Base-by-base conservation (phyloP, 2,113 vertebrate species). In the Platichthys stellatus region DNA sequence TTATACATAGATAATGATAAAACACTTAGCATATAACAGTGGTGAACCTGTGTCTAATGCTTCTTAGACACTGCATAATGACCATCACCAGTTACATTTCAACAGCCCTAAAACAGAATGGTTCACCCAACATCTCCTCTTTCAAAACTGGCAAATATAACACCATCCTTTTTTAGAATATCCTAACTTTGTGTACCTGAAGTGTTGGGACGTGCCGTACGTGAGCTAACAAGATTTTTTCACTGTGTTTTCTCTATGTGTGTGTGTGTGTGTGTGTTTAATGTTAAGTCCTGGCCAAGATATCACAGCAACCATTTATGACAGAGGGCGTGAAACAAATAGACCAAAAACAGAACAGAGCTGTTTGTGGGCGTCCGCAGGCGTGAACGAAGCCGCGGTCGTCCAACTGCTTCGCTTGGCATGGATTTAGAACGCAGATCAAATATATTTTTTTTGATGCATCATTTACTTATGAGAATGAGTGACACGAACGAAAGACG, bases 301-400 rank as follows among this genome's bases (percentile, higher is more conserved):
- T 56, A 59, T 77, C 69, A 63, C n/a, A 31, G 74, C 63, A 77
- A 77, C 35, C 62, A n/a, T 28, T 58, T 15, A 26, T 31, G 6
- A 31, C 31, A 7, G 31, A 31, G 31, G 68, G 63, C 10, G 51
- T 63, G 63, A 79, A 76, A 80, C n/a, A 78, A 71, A 26, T 67
- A 67, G 70, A 76, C 63, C 63, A 43, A 74, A 84, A 74, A 79
- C 75, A 81, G 68, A 86, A 62, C 18, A 18, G 31, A 51, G 18
- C 47, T 18, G 5, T 35, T n/a, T 13, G 86, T 85, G 73, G 78
- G 86, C 51, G 80, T 85, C 20, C 64, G 80, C 38, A 68, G 67
- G 74, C 60, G 58, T 62, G 56, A 54, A 53, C 12, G 43, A 59
- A 21, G 62, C 77, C 45, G 9, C 15, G 2, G 26, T 57, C n/a